A percentile compares a stretch with the other conserved stretches of the same genome.
Conservation (phyloP, 2,113 vertebrate genomes). For the Columba livia region DNA sequence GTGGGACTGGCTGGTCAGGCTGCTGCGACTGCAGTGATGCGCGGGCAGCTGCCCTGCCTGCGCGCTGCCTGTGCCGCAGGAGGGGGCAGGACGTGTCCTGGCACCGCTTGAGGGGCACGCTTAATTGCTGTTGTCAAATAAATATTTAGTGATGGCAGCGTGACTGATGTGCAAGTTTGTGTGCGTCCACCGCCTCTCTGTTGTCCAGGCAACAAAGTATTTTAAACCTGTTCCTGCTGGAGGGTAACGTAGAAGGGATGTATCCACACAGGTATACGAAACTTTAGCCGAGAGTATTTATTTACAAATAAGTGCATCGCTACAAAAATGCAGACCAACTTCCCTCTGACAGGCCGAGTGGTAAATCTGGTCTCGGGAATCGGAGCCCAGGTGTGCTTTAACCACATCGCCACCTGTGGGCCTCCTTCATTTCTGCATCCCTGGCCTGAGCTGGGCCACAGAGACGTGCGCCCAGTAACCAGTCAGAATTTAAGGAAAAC, state of each 20-base stretch:
- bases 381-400: conserved; percentile 71
- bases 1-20: background rate
- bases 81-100: background rate
- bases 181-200: background rate
- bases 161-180: background rate
- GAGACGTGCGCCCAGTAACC: background rate
- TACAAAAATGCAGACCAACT: conserved; percentile 2
- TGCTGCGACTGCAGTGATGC: background rate
- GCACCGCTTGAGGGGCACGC: background rate
- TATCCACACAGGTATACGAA: background rate
- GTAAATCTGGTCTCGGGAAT: background rate
- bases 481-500: background rate
- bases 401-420: conserved; percentile 82
- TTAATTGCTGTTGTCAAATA: background rate
- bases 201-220: background rate
- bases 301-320: background rate
- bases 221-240: background rate
- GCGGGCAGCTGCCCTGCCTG: background rate
- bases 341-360: background rate
- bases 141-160: background rate
- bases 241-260: background rate
- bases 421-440: conserved; percentile 51
- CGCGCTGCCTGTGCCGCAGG: fast-evolving
- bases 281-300: background rate
- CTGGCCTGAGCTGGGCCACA: background rate